Conservation (phyloP, 2,113 vertebrate species). For the Amblyornis subalaris region DNA sequence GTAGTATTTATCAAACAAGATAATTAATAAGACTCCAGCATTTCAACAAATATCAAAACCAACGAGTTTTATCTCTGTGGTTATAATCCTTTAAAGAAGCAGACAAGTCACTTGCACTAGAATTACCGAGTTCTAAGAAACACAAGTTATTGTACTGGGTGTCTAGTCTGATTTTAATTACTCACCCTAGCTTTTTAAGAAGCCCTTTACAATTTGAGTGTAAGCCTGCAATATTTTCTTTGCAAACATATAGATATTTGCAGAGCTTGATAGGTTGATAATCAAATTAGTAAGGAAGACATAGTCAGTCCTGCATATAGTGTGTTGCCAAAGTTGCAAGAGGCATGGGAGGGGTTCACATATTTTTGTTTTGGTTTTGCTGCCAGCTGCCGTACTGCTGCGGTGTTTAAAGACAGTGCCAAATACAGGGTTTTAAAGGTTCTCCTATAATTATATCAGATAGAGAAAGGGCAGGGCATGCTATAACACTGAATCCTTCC, state of each 20-base stretch:
- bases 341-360: conserved; percentile 49
- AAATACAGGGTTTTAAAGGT: conserved; percentile 31
- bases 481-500: neutral
- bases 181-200: neutral
- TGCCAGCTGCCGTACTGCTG: conserved; percentile 15
- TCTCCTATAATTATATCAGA: conserved; percentile 21
- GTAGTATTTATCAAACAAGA: neutral
- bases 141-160: neutral
- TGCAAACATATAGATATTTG: neutral
- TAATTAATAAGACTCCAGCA: neutral
- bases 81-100: neutral
- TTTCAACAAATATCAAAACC: neutral
- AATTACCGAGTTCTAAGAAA: neutral
- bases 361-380: conserved; percentile 31
- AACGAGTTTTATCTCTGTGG: neutral
- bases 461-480: conserved; percentile 9
- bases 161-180: neutral
- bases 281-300: neutral
- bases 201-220: neutral
- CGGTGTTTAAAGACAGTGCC: conserved; percentile 30
- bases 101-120: neutral
- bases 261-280: neutral
- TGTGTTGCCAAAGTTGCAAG: neutral
- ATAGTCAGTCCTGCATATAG: neutral
- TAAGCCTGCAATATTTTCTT: neutral